A percentile compares a stretch with the other conserved stretches of the same genome.
phyloP scores from a whole-genome alignment of 1,140 invertebrate species.

The Eurosta solidaginis region DNA sequence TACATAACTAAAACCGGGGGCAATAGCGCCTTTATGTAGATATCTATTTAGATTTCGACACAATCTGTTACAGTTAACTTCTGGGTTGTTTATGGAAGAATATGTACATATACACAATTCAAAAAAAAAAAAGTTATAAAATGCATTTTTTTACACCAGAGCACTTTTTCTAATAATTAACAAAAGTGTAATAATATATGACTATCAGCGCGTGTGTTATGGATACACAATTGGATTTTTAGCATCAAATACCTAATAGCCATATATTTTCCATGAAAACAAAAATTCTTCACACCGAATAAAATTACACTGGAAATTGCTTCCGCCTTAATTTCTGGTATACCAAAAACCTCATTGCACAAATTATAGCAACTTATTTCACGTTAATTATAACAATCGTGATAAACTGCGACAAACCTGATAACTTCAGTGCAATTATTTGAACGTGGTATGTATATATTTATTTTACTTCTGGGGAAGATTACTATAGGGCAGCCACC shows the following conservation, averaged over 20 bases:
- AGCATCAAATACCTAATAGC: background rate
- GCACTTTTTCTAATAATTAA: background rate
- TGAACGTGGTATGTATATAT: no score
- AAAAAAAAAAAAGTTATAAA: no score
- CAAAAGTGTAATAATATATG: background rate
- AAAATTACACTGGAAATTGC: background rate
- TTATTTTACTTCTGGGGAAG: background rate
- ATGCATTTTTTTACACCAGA: no score
- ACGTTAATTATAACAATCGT: background rate
- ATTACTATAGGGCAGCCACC: constrained; percentile 15
- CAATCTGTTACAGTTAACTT: background rate
- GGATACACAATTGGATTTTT: constrained; percentile 12
- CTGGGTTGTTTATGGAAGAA: background rate
- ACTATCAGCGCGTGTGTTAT: background rate
- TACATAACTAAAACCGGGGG: background rate
- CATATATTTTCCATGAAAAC: constrained; percentile 12
- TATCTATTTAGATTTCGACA: background rate
- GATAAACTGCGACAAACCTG: background rate
- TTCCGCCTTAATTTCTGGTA: constrained; percentile 13
- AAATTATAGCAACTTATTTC: background rate
- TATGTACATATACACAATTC: no score
- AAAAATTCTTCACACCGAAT: background rate
- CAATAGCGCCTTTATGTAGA: background rate
- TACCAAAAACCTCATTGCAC: background rate
- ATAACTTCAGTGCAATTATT: background rate